These are phyloP conservation scores for Petrophora chlorosata DNA, from an alignment of 2,888 invertebrate genomes.

Conservation along the genomic window DNA sequence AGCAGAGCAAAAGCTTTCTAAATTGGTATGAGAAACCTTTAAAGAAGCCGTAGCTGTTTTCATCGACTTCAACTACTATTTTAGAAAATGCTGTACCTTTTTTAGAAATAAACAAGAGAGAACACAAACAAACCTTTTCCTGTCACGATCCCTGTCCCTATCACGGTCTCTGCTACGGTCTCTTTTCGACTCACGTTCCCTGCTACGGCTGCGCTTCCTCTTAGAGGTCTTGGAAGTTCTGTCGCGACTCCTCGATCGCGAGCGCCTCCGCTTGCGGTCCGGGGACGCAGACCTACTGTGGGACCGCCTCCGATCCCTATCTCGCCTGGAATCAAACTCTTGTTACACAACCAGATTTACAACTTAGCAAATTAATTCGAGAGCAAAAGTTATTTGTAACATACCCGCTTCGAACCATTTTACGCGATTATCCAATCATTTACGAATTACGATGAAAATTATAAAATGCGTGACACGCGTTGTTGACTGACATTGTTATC, in stretches of 20 bases:
- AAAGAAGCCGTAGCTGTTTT: too few relatives aligned
- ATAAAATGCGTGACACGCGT: slow-evolving; percentile 14
- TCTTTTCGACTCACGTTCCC: slow-evolving; percentile 85
- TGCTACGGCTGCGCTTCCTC: slow-evolving; percentile 86
- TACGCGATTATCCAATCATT: neutral
- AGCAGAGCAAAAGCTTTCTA: too few relatives aligned
- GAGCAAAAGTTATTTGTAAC: slow-evolving; percentile 29
- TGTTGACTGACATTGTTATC: slow-evolving; percentile 10
- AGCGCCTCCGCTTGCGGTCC: slow-evolving; percentile 82
- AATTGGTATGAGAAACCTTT: too few relatives aligned
- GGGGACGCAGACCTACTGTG: slow-evolving; percentile 84
- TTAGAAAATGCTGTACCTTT: too few relatives aligned
- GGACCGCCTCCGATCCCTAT: slow-evolving; percentile 81
- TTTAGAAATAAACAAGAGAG: neutral
- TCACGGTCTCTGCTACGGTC: slow-evolving; percentile 79
- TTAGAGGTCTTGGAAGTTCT: slow-evolving; percentile 84
- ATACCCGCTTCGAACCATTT: slow-evolving; percentile 75
- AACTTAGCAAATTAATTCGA: too few relatives aligned
- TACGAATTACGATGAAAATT: too few relatives aligned
- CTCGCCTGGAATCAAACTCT: slow-evolving; percentile 72
- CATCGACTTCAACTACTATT: too few relatives aligned
- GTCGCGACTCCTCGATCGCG: slow-evolving; percentile 85
- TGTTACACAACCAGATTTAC: too few relatives aligned
- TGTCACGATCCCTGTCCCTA: slow-evolving; percentile 55
- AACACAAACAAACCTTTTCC: slow-evolving; percentile 68